Evolutionary conservation across 92 coral and sea anemone species (phyloP).

Genomic region (Metridium senile): DNA sequence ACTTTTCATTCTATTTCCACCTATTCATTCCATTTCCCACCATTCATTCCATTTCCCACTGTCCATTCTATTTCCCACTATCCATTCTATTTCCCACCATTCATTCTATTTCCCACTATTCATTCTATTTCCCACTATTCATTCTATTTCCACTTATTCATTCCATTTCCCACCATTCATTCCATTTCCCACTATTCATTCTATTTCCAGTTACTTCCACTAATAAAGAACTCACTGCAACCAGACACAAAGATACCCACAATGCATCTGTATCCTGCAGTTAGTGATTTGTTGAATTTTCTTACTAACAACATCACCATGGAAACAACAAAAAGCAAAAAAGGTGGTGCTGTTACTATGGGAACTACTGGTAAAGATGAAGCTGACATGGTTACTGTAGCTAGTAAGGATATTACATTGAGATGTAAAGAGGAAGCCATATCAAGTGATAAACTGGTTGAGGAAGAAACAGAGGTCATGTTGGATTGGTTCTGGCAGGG

Average conservation of each 20-base stretch:
- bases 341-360: not conserved
- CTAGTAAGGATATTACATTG: not conserved
- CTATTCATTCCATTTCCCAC: too few species aligned
- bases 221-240: constrained; percentile 59
- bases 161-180: not conserved
- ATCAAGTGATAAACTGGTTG: constrained; percentile 12
- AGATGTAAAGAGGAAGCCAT: not conserved
- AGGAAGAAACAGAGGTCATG: constrained; percentile 19
- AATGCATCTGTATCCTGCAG: constrained; percentile 47
- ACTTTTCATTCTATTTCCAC: too few species aligned
- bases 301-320: constrained; percentile 14
- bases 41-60: not conserved
- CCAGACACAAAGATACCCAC: constrained; percentile 50
- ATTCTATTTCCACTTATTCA: not conserved
- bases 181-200: not conserved
- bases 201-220: constrained; percentile 51
- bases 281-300: constrained; percentile 55
- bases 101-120: too few species aligned
- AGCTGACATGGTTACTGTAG: constrained; percentile 12
- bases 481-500: constrained; percentile 78
- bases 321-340: not conserved
- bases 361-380: not conserved
- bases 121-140: not conserved
- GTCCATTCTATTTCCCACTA: not conserved
- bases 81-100: too few species aligned